phyloP scores from a whole-genome alignment of 1,140 invertebrate species.

The Tyrophagus putrescentiae region DNA sequence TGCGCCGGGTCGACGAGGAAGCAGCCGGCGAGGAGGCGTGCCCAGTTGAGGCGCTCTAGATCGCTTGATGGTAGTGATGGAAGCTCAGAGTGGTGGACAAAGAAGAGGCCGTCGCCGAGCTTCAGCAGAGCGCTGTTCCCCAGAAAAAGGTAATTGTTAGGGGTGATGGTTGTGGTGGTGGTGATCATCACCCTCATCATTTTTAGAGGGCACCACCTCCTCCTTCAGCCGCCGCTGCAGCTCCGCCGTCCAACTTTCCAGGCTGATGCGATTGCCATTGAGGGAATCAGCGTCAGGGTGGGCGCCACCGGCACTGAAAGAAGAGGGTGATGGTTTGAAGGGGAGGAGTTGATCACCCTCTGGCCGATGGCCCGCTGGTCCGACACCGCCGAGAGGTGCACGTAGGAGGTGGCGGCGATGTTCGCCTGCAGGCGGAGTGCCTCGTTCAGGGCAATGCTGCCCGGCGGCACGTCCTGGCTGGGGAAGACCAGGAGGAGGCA shows the following conservation, averaged over 20 bases:
- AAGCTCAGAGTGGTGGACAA: background rate
- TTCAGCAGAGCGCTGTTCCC: background rate
- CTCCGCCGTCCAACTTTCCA: background rate
- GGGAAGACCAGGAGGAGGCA: too few species aligned
- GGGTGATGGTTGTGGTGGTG: too few species aligned
- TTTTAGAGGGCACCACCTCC: background rate
- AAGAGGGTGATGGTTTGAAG: background rate
- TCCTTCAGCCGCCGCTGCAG: background rate
- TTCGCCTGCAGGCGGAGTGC: background rate
- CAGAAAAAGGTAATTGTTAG: background rate
- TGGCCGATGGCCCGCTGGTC: background rate
- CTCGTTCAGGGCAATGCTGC: background rate
- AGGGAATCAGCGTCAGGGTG: background rate
- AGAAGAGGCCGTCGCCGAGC: background rate
- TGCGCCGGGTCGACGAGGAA: background rate
- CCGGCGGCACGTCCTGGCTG: too few species aligned
- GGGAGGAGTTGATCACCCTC: background rate
- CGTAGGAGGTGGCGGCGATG: background rate
- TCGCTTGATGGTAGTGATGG: background rate
- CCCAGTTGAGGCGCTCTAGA: background rate
- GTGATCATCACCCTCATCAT: too few species aligned
- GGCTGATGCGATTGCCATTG: background rate
- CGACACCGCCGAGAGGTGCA: background rate
- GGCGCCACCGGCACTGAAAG: background rate
- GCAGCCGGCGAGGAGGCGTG: background rate